These are phyloP conservation scores for Galerucella pusilla DNA, from an alignment of 2,888 invertebrate genomes.

Conservation along the genomic window DNA sequence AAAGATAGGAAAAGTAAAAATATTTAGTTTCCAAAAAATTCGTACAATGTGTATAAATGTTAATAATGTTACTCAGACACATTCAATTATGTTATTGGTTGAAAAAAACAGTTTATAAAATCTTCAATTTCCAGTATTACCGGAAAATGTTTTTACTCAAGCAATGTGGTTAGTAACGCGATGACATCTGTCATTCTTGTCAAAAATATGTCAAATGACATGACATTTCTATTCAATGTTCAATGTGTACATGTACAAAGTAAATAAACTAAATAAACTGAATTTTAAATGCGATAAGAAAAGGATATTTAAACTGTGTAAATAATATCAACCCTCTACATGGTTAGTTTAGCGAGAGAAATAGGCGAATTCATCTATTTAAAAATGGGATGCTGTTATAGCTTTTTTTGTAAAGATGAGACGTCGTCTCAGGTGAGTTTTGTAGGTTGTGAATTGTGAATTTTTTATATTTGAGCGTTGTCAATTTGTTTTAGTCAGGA, in stretches of 20 bases:
- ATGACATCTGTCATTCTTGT: neutral
- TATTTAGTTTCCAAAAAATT: no score
- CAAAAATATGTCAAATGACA: neutral
- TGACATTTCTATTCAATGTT: constrained; percentile 8
- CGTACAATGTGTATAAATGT: no score
- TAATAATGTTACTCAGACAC: no score
- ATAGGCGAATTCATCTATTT: constrained; percentile 20
- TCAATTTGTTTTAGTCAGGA: constrained; percentile 63
- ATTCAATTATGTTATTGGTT: no score
- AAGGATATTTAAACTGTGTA: constrained; percentile 4
- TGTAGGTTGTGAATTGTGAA: constrained; percentile 5
- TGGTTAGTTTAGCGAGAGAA: constrained; percentile 29
- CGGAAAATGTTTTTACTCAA: neutral
- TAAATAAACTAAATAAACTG: constrained; percentile 42
- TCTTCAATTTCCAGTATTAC: no score
- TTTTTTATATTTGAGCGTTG: neutral
- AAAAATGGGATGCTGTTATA: constrained; percentile 77
- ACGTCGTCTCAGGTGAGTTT: constrained; percentile 72
- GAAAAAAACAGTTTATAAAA: no score
- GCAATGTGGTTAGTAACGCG: neutral
- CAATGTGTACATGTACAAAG: constrained; percentile 22
- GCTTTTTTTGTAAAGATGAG: constrained; percentile 77
- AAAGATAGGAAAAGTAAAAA: no score
- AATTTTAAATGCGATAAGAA: constrained; percentile 29
- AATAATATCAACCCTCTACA: constrained; percentile 21